Conservation (phyloP, 1,140 invertebrate species). For the Drosophila ficusphila region DNA sequence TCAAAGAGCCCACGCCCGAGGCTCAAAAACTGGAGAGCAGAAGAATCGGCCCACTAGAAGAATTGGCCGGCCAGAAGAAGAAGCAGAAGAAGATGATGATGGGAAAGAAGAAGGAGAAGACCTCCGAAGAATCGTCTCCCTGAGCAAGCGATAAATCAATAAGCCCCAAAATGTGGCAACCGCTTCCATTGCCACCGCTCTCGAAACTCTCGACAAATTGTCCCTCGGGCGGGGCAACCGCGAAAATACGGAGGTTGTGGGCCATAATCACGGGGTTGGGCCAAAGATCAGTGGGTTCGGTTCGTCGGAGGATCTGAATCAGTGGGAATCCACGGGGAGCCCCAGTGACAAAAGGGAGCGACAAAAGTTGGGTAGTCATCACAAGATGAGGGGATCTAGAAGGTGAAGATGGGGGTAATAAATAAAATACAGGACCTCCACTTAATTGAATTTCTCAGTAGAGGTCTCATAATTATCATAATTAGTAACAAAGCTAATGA, state of each 20-base stretch:
- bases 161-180: constrained; percentile 62
- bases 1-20: constrained; percentile 32
- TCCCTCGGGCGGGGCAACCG: constrained; percentile 1
- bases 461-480: too few relatives aligned
- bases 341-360: constrained; percentile 2
- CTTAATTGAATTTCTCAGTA: too few relatives aligned
- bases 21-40: not conserved
- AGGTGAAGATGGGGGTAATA: not conserved
- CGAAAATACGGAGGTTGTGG: too few relatives aligned
- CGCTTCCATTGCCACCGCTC: constrained; percentile 19
- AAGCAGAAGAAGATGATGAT: not conserved
- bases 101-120: not conserved
- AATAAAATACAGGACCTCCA: too few relatives aligned
- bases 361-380: not conserved
- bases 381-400: not conserved
- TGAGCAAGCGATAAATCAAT: constrained; percentile 67
- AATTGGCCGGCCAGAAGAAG: constrained; percentile 2
- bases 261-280: constrained; percentile 5
- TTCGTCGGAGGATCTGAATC: constrained; percentile 2
- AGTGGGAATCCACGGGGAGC: not conserved
- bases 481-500: too few relatives aligned
- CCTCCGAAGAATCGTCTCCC: constrained; percentile 22
- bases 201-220: constrained; percentile 22
- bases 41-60: too few relatives aligned
- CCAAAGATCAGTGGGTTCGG: not conserved